Evolutionary conservation across 2,113 vertebrate species (phyloP), one percentile per base, ranked within the genome.

Genomic region (Phylloscopus trochiloides): DNA sequence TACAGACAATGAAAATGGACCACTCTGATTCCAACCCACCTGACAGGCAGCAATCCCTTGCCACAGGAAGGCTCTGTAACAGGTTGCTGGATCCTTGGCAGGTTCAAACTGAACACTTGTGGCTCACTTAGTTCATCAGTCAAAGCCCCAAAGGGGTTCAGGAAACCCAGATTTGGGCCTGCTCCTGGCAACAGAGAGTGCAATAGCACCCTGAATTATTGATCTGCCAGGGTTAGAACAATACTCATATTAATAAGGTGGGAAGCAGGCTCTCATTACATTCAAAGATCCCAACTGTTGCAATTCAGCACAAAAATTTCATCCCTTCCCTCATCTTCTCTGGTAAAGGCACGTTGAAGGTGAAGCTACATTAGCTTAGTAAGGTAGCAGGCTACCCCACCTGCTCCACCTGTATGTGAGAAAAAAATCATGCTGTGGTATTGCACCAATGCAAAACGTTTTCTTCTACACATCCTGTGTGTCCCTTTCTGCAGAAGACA

Each of bases 221-320:
- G 12, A 82, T 16, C 42, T 38, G 45, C 31, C 50, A 38, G 22
- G 54, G 38, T 13, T 3, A 65, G 45, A 55, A 54, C 25, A 50
- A 26, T 2, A 67, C 6, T 21, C 6, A 2, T 3, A n/a, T 57
- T 52, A 45, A 26, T 14, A 16, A 4, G 52, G 43, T 10, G 14
- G 34, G 45, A 24, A 68, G 17, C 34, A 75, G 17, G 20, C 7
- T n/a, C 36, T 6, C 0, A 0, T 19, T 25, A 15, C 2, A 1
- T 65, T 68, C 48, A 28, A 67, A 86, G 40, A 62, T 15, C 14
- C 34, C 11, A 80, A 48, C 10, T 34, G 45, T 1, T 76, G 6
- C 31, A 61, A 59, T 14, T 65, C 28, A 29, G 59, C 73, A 90
- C 17, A 61, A 68, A 65, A 66, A 61, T 12, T 26, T 57, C 40